These are phyloP conservation scores for Conus canariensis DNA, from an alignment of 2,888 invertebrate genomes.

Conservation along the genomic window DNA sequence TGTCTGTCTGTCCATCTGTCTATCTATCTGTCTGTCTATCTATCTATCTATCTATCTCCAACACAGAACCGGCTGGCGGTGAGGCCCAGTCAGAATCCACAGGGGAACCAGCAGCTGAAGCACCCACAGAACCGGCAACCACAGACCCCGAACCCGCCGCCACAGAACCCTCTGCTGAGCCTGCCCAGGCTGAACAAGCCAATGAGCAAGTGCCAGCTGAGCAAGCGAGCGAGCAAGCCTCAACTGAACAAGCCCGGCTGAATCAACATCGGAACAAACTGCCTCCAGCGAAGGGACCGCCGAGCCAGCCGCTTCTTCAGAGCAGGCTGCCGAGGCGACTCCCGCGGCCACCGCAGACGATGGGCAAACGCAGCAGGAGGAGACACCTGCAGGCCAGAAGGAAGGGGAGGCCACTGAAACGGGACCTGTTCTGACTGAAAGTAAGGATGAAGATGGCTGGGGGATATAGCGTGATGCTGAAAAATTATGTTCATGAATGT, in stretches of 20 bases:
- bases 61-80: too few relatives aligned
- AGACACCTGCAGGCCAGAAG: background rate
- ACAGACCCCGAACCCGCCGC: background rate
- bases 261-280: background rate
- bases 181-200: background rate
- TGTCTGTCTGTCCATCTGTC: too few relatives aligned
- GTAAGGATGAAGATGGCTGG: background rate
- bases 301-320: background rate
- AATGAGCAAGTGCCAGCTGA: background rate
- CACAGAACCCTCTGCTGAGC: background rate
- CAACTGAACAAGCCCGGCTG: background rate
- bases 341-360: background rate
- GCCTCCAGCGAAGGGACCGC: background rate
- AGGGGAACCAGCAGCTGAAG: background rate
- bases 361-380: background rate
- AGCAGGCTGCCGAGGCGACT: background rate
- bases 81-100: background rate
- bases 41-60: too few relatives aligned
- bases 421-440: slow-evolving; percentile 20
- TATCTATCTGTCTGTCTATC: too few relatives aligned
- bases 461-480: too few relatives aligned
- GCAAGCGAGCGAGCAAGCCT: background rate
- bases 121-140: background rate
- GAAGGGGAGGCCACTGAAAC: slow-evolving; percentile 20
- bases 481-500: too few relatives aligned